Conservation (phyloP, 2,888 invertebrate species). For the Apotomis turbidana region DNA sequence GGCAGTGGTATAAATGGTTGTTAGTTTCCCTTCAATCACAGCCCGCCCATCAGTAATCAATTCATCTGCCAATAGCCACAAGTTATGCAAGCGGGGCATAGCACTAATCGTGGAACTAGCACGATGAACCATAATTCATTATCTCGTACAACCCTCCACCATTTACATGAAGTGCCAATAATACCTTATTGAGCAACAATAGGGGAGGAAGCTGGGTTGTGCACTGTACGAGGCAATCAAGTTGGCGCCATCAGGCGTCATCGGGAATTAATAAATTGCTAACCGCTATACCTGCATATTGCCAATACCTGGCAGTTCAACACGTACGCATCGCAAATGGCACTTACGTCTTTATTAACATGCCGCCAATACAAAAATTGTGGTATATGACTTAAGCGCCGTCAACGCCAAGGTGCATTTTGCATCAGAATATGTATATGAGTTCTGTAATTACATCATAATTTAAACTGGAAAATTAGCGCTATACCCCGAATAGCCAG, state of each 20-base stretch:
- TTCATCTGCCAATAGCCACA: slow-evolving; percentile 11
- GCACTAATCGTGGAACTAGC: slow-evolving; percentile 26
- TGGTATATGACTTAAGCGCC: not conserved
- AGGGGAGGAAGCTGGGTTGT: slow-evolving; percentile 11
- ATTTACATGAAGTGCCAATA: not conserved
- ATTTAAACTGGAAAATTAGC: slow-evolving; percentile 43
- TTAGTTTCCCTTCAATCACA: not conserved
- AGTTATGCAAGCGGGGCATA: slow-evolving; percentile 7
- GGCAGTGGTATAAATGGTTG: not conserved
- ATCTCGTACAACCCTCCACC: slow-evolving; percentile 8
- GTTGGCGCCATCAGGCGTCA: slow-evolving; percentile 32
- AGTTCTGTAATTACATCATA: slow-evolving; percentile 22
- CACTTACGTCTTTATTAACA: not conserved
- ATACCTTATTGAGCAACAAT: slow-evolving; percentile 7
- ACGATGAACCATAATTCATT: slow-evolving; percentile 29
- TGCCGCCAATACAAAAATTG: not conserved
- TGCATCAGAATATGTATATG: not conserved
- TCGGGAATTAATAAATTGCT: slow-evolving; percentile 40
- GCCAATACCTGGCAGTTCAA: not conserved
- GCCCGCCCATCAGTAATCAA: slow-evolving; percentile 6
- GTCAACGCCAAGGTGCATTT: not conserved
- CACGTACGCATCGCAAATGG: not conserved
- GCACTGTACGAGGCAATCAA: slow-evolving; percentile 41
- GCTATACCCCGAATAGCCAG: slow-evolving; percentile 28
- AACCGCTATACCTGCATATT: slow-evolving; percentile 8